A percentile compares a stretch with the other conserved stretches of the same genome.
Conservation (phyloP, 2,888 invertebrate species). For the Polydrusus tereticollis region DNA sequence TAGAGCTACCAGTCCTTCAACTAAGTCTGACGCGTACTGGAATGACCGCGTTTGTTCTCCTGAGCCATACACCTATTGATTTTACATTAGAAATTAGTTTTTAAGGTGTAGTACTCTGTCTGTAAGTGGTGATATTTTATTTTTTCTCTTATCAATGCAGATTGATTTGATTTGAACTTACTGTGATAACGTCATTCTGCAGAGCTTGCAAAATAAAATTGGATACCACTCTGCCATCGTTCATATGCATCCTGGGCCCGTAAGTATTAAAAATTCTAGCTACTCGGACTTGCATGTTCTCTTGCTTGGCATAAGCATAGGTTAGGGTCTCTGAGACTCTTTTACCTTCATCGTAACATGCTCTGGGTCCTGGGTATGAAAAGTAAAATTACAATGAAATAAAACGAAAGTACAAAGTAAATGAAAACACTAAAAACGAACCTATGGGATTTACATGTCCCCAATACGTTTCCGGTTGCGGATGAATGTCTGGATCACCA, state of each 20-base stretch:
- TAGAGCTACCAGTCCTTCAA: conserved; percentile 91
- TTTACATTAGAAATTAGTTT: no score
- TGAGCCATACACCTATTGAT: conserved; percentile 85
- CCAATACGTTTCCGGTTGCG: conserved; percentile 98
- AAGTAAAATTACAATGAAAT: no score
- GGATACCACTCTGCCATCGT: conserved; percentile 98
- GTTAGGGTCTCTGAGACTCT: conserved; percentile 95
- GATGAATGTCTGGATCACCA: conserved; percentile 98
- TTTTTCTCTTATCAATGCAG: conserved; percentile 1
- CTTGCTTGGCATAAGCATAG: conserved; percentile 98
- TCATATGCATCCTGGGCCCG: conserved; percentile 99
- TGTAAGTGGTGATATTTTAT: background rate
- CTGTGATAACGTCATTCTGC: conserved; percentile 94
- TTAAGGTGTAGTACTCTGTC: no score
- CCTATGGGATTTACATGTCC: conserved; percentile 99
- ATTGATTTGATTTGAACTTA: conserved; percentile 62
- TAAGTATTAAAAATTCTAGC: conserved; percentile 99
- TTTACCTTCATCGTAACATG: conserved; percentile 99
- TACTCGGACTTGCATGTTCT: conserved; percentile 93
- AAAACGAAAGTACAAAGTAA: no score
- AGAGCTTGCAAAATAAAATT: conserved; percentile 98
- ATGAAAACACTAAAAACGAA: no score
- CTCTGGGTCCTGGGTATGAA: conserved; percentile 91
- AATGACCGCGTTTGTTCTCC: conserved; percentile 96
- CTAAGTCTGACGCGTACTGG: conserved; percentile 97